Conservation (phyloP, 2,888 invertebrate species). For the Leptinotarsa tumamoca region DNA sequence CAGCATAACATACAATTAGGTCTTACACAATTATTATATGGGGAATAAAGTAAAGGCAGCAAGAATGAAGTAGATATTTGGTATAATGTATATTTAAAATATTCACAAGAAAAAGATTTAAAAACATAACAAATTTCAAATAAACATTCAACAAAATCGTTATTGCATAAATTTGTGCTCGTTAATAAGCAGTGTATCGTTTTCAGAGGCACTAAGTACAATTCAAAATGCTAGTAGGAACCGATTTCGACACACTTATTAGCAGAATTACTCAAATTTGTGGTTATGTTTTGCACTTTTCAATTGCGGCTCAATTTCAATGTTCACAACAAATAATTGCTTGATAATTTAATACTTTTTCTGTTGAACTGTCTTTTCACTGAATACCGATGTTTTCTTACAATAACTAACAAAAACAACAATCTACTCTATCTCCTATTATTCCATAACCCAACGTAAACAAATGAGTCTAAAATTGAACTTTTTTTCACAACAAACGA, state of each 20-base stretch:
- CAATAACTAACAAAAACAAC: not conserved
- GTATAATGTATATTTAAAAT: constrained; percentile 37
- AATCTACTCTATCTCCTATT: not conserved
- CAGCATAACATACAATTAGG: too few species aligned
- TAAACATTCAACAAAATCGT: constrained; percentile 12
- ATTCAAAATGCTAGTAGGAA: not conserved
- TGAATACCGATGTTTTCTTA: not conserved
- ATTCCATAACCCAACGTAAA: not conserved
- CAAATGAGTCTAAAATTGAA: not conserved
- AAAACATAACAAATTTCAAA: constrained; percentile 34
- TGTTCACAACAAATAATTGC: not conserved
- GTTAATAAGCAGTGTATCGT: constrained; percentile 30
- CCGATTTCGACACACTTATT: not conserved
- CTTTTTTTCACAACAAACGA: too few species aligned
- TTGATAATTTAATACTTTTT: constrained; percentile 11
- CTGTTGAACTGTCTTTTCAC: constrained; percentile 4
- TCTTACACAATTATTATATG: too few species aligned
- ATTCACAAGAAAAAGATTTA: constrained; percentile 33
- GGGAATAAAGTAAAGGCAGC: too few species aligned
- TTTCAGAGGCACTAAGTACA: constrained; percentile 12
- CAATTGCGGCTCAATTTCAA: not conserved
- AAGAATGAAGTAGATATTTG: constrained; percentile 1
- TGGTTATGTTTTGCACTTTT: not conserved
- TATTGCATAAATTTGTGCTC: constrained; percentile 38
- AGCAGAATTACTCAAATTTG: not conserved